These are phyloP conservation scores for Forbesichthys agassizii DNA, from an alignment of 2,113 vertebrate species.

Conservation along the genomic window DNA sequence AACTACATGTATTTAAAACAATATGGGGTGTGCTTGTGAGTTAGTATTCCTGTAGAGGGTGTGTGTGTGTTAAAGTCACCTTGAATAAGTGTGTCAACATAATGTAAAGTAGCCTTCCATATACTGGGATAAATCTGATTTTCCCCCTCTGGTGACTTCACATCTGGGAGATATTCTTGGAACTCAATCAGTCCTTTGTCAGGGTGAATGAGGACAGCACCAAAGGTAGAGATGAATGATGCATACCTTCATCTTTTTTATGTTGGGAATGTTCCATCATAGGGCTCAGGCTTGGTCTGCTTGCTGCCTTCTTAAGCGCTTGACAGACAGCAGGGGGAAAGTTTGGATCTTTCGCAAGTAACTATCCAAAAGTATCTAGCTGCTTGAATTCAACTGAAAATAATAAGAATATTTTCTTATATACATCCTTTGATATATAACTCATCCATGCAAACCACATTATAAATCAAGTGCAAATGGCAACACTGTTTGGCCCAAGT, in stretches of 20 bases:
- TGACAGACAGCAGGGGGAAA: neutral
- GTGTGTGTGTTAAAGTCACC: constrained; percentile 63
- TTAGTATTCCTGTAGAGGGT: constrained; percentile 34
- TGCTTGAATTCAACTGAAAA: neutral
- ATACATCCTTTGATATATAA: no score
- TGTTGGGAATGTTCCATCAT: neutral
- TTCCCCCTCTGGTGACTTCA: constrained; percentile 52
- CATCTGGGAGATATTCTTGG: constrained; percentile 67
- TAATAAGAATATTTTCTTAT: no score
- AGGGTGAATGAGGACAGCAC: constrained; percentile 29
- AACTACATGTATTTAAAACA: constrained; percentile 13
- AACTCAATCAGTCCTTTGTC: constrained; percentile 50
- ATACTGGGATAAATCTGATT: constrained; percentile 55
- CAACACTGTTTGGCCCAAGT: neutral
- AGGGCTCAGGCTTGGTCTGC: neutral
- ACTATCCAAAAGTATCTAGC: constrained; percentile 8
- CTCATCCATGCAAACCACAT: no score
- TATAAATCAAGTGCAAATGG: neutral
- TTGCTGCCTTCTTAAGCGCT: neutral
- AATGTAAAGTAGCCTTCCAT: constrained; percentile 58
- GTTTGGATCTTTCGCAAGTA: neutral
- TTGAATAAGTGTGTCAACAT: constrained; percentile 70
- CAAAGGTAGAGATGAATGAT: constrained; percentile 38
- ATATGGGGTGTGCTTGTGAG: neutral
- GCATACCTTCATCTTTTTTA: neutral